Conservation (phyloP, 1,140 invertebrate genomes). For the Zaprionus taronus region DNA sequence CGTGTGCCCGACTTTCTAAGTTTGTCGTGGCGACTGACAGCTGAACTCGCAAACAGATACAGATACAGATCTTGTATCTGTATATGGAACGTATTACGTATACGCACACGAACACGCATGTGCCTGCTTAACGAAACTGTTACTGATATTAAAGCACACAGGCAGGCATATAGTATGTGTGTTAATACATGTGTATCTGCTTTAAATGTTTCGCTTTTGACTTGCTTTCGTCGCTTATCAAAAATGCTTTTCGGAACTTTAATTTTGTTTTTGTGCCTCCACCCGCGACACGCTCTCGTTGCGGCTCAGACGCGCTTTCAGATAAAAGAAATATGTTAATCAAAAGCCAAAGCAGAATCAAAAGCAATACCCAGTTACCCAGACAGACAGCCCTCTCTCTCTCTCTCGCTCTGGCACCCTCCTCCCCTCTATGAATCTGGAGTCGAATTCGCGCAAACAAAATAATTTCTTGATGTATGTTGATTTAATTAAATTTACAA, state of each 20-base stretch:
- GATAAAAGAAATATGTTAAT: conserved; percentile 59
- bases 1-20: conserved; percentile 20
- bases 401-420: not conserved
- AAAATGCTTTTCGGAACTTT: conserved; percentile 33
- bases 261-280: not conserved
- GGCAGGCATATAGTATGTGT: not conserved
- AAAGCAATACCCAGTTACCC: conserved; percentile 35
- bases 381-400: not conserved
- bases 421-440: conserved; percentile 1
- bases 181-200: conserved; percentile 4
- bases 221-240: conserved; percentile 11
- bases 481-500: conserved; percentile 55
- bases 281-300: not conserved
- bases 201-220: conserved; percentile 9
- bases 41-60: conserved; percentile 6
- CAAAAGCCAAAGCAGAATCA: conserved; percentile 41
- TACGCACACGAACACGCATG: not conserved
- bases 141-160: conserved; percentile 1
- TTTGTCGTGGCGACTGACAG: conserved; percentile 40
- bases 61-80: too few relatives aligned
- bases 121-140: not conserved
- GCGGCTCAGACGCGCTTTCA: conserved; percentile 18
- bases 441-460: conserved; percentile 33
- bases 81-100: too few relatives aligned
- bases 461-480: conserved; percentile 44